Base-by-base conservation (phyloP, 2,113 vertebrate species). In the Serinus canaria region DNA sequence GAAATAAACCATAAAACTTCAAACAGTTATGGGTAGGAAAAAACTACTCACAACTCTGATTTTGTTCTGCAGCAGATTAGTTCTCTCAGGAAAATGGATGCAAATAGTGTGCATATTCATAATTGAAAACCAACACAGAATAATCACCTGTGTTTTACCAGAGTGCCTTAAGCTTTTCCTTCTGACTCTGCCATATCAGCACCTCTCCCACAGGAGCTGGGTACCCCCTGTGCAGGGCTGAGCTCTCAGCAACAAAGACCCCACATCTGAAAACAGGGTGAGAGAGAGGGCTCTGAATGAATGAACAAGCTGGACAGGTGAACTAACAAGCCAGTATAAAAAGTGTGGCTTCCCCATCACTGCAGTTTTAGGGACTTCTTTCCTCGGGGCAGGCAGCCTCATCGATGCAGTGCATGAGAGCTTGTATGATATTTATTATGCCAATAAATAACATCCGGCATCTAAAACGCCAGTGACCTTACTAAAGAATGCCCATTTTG, bases 41-140 rank as follows among this genome's bases (percentile, higher is more conserved):
- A 73, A 14, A 55, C 41, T 3, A 39, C 14, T 50, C 24, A 50
- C 3, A 80, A 25, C 23, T 31, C 35, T 62, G 15, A 50, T 64
- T 72, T 55, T 60, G 15, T 73, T 83, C 56, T 52, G 30, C 3
- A 30, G 14, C 21, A n/a, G 31, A 24, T n/a, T 12, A 43, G 16
- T 9, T 47, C 37, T 41, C 69, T 92, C 67, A 75, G 43, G 69
- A 89, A 96, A 97, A 96, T 11, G 33, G 87, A 92, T 55, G n/a
- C 75, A 81, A 75, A 64, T 25, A 70, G 30, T 9, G 1, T 27
- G 22, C 8, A 72, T 47, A 82, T 20, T 81, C 37, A n/a, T 75
- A 47, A 35, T 4, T 53, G 46, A 77, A 87, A 83, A 52, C 46
- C 15, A 60, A 39, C 12, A 66, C 22, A 64, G 31, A 30, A 20